Percentiles rank a stretch among this genome's conserved stretches.
Conservation (phyloP, 2,113 vertebrate genomes). For the Oreochromis aureus region DNA sequence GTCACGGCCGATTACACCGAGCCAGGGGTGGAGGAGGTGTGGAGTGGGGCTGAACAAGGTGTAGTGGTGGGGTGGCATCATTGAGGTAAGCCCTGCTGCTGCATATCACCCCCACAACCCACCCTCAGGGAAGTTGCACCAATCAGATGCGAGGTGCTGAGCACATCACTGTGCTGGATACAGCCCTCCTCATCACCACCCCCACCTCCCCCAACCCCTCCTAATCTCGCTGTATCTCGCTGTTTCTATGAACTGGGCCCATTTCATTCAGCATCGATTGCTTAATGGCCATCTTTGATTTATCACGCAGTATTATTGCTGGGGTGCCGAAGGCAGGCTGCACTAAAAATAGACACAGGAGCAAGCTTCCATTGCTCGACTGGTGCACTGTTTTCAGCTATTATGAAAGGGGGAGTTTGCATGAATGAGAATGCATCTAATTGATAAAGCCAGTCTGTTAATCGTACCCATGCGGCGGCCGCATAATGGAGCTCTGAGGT, state of each 20-base stretch:
- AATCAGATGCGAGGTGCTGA: conserved; percentile 43
- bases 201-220: background rate
- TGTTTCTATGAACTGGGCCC: conserved; percentile 28
- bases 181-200: conserved; percentile 3
- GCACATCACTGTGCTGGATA: conserved; percentile 42
- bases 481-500: background rate
- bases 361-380: background rate
- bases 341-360: conserved; percentile 54
- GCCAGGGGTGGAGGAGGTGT: background rate
- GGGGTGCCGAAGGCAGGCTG: conserved; percentile 23
- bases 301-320: conserved; percentile 40
- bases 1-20: conserved; percentile 42
- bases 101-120: background rate
- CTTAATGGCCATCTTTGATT: conserved; percentile 59
- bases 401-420: background rate
- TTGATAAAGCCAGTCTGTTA: background rate
- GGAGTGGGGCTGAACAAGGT: background rate
- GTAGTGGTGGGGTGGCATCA: background rate
- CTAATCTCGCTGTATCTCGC: background rate
- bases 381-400: conserved; percentile 23
- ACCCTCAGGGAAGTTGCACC: conserved; percentile 6
- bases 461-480: background rate
- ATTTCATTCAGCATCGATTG: conserved; percentile 58
- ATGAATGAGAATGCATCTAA: background rate
- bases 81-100: conserved; percentile 54